These are phyloP conservation scores for Aphidoletes aphidimyza DNA, from an alignment of 2,888 invertebrate species.

Conservation along the genomic window DNA sequence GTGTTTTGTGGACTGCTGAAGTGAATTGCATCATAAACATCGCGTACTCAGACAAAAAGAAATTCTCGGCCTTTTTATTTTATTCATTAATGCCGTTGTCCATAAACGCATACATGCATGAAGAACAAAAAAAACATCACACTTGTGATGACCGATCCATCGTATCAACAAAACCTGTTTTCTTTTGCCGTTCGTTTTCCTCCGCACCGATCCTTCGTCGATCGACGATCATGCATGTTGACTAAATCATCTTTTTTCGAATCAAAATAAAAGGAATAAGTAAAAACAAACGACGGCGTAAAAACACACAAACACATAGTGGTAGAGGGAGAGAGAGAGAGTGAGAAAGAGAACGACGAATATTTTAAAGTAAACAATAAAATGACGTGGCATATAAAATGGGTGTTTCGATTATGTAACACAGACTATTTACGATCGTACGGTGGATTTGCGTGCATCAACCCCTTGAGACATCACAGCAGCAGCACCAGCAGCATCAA, in stretches of 20 bases:
- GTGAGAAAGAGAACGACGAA: neutral
- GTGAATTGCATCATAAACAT: conserved; percentile 40
- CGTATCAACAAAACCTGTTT: conserved; percentile 20
- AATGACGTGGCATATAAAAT: conserved; percentile 42
- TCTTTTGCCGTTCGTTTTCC: neutral
- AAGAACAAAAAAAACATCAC: neutral
- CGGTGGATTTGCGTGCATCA: conserved; percentile 29
- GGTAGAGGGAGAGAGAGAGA: too few relatives aligned
- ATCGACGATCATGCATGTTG: neutral
- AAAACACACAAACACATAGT: neutral
- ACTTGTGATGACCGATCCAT: conserved; percentile 29
- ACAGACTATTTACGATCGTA: conserved; percentile 3
- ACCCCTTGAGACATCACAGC: conserved; percentile 32
- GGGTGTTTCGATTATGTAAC: conserved; percentile 17
- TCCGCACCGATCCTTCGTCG: neutral
- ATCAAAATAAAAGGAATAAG: conserved; percentile 21
- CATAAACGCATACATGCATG: neutral
- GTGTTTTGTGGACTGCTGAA: neutral
- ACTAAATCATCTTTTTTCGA: conserved; percentile 30
- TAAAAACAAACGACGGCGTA: neutral
- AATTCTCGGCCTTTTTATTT: conserved; percentile 1
- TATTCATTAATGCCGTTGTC: neutral
- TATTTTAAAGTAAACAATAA: conserved; percentile 28
- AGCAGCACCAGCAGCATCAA: neutral
- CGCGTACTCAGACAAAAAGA: neutral